phyloP scores from a whole-genome alignment of 2,113 vertebrate genomes.

The Protomyctophum bolini region DNA sequence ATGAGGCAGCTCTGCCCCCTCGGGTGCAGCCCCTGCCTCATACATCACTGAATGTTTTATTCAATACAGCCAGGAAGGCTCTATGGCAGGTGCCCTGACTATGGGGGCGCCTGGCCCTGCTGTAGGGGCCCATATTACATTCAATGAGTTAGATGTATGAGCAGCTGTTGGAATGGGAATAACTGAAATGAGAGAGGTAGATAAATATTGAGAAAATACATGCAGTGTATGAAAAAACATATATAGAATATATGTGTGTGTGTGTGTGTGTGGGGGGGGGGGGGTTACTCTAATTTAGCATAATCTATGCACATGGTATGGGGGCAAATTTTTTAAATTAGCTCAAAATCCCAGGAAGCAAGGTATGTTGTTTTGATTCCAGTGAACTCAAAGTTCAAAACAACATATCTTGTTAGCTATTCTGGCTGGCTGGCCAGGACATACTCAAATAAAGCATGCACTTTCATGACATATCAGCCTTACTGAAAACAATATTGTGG shows the following conservation, averaged over 20 bases:
- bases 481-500: too few relatives aligned
- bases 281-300: conserved; percentile 7
- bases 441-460: conserved; percentile 10
- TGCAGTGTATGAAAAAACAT: conserved; percentile 67
- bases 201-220: conserved; percentile 56
- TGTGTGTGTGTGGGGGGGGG: too few relatives aligned
- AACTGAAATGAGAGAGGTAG: conserved; percentile 51
- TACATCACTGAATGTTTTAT: conserved; percentile 85
- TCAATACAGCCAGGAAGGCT: conserved; percentile 78
- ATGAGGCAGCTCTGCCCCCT: conserved; percentile 79
- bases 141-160: conserved; percentile 64
- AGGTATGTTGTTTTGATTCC: too few relatives aligned
- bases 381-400: conserved; percentile 56
- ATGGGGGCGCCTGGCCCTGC: conserved; percentile 68
- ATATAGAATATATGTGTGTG: conserved; percentile 48
- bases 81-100: conserved; percentile 78
- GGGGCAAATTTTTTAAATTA: conserved; percentile 53
- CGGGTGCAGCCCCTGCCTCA: conserved; percentile 78
- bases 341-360: conserved; percentile 50
- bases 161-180: conserved; percentile 18
- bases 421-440: background rate
- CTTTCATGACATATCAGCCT: background rate
- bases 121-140: conserved; percentile 74
- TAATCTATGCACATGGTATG: conserved; percentile 46
- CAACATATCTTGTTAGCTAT: conserved; percentile 23